phyloP scores from a whole-genome alignment of 2,797 vertebrate genomes.

The Melanotaenia pygmaea region DNA sequence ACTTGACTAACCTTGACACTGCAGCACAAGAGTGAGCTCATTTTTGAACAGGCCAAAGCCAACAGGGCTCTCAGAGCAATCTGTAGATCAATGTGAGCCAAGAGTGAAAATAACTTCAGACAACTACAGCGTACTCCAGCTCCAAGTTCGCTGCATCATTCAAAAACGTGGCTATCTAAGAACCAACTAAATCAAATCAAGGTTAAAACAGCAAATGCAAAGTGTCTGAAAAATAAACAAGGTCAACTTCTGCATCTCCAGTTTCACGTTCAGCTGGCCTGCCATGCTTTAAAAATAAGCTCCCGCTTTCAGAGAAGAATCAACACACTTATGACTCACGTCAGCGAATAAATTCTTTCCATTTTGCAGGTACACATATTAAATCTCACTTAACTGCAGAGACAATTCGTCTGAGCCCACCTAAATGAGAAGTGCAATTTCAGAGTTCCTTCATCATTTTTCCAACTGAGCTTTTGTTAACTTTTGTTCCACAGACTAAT shows the following conservation, averaged over 20 bases:
- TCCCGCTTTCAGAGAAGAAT: constrained; percentile 37
- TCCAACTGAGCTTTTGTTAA: constrained; percentile 45
- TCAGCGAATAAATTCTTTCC: constrained; percentile 44
- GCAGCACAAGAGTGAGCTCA: constrained; percentile 53
- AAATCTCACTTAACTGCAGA: constrained; percentile 39
- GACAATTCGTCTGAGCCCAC: constrained; percentile 46
- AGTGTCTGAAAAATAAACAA: constrained; percentile 57
- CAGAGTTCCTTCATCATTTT: constrained; percentile 20
- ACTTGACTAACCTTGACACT: constrained; percentile 55
- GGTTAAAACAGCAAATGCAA: constrained; percentile 42
- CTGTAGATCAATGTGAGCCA: constrained; percentile 50
- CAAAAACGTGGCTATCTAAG: constrained; percentile 38
- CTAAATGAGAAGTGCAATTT: constrained; percentile 41
- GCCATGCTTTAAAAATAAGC: constrained; percentile 20
- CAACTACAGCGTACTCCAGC: constrained; percentile 54
- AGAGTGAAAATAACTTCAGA: constrained; percentile 66
- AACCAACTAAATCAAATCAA: constrained; percentile 45
- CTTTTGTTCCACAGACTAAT: constrained; percentile 50
- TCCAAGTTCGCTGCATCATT: constrained; percentile 44
- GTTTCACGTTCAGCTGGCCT: constrained; percentile 26
- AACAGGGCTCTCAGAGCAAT: constrained; percentile 58
- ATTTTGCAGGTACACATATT: constrained; percentile 56
- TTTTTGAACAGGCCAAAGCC: constrained; percentile 58
- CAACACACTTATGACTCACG: constrained; percentile 26
- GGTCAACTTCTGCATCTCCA: constrained; percentile 19